These are phyloP conservation scores for Phania funesta DNA, from an alignment of 2,888 invertebrate species.

Conservation along the genomic window DNA sequence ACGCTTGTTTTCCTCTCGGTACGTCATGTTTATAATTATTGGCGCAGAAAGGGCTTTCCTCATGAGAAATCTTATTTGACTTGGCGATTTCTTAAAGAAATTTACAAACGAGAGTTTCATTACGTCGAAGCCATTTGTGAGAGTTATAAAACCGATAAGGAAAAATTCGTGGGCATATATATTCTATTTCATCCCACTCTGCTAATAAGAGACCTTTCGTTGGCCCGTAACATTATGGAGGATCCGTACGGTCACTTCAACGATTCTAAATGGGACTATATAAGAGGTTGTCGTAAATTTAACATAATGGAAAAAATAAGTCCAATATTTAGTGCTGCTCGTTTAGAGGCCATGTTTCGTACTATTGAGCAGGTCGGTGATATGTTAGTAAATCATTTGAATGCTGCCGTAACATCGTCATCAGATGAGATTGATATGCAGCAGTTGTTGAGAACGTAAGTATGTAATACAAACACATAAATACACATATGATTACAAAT, in stretches of 20 bases:
- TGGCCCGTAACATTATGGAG: constrained; percentile 84
- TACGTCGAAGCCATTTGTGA: constrained; percentile 73
- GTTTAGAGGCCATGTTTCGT: constrained; percentile 84
- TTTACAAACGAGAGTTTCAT: constrained; percentile 75
- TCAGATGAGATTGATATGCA: constrained; percentile 71
- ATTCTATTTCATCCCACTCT: constrained; percentile 84
- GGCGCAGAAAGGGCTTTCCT: constrained; percentile 76
- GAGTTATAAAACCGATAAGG: constrained; percentile 74
- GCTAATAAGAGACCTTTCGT: constrained; percentile 83
- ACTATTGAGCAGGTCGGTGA: constrained; percentile 83
- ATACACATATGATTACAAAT: no score
- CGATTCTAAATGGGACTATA: constrained; percentile 83
- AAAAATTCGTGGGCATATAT: constrained; percentile 83
- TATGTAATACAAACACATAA: background rate
- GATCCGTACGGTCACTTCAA: constrained; percentile 85
- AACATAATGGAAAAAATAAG: constrained; percentile 84
- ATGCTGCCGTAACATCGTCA: constrained; percentile 70
- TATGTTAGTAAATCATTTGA: constrained; percentile 81
- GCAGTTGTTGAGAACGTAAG: constrained; percentile 73
- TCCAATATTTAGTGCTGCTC: constrained; percentile 84
- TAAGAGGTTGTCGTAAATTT: constrained; percentile 82
- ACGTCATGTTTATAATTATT: constrained; percentile 76
- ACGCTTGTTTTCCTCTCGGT: constrained; percentile 71
- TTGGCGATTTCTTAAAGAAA: constrained; percentile 71
- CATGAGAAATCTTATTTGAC: constrained; percentile 70